phyloP scores from a whole-genome alignment of 1,140 invertebrate genomes.

The Bradynema listronoti region DNA sequence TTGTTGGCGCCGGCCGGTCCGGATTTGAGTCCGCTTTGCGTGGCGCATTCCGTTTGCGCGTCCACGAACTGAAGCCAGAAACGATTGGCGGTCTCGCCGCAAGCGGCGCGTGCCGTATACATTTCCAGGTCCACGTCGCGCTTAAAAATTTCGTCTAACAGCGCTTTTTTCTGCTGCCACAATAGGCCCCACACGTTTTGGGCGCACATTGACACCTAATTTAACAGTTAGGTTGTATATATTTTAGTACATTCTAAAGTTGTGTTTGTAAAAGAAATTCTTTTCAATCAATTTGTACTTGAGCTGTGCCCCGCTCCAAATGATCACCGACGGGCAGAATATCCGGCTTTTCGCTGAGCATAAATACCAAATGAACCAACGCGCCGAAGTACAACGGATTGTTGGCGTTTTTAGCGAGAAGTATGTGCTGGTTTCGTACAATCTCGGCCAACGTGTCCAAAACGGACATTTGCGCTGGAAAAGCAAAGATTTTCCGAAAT shows the following conservation, averaged over 20 bases:
- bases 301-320: constrained; percentile 48
- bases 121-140: constrained; percentile 66
- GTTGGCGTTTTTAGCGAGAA: constrained; percentile 76
- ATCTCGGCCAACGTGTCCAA: constrained; percentile 49
- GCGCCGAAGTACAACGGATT: constrained; percentile 69
- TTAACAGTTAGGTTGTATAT: constrained; percentile 1
- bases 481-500: not conserved
- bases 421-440: constrained; percentile 63
- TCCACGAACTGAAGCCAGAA: constrained; percentile 86
- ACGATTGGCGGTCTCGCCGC: constrained; percentile 75
- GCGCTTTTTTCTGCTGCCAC: constrained; percentile 88
- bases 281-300: constrained; percentile 15
- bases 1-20: not conserved
- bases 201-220: constrained; percentile 70
- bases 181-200: constrained; percentile 91
- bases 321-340: constrained; percentile 33
- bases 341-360: constrained; percentile 69
- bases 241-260: constrained; percentile 13
- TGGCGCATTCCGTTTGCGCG: constrained; percentile 64
- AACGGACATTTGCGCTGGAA: constrained; percentile 53
- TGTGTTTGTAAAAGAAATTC: constrained; percentile 1
- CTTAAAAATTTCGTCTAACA: constrained; percentile 74
- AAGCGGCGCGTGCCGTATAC: constrained; percentile 72
- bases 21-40: constrained; percentile 14
- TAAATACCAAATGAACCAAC: constrained; percentile 85